Evolutionary conservation across 2,888 invertebrate species (phyloP).

Genomic region (Drosophila engyochracea): DNA sequence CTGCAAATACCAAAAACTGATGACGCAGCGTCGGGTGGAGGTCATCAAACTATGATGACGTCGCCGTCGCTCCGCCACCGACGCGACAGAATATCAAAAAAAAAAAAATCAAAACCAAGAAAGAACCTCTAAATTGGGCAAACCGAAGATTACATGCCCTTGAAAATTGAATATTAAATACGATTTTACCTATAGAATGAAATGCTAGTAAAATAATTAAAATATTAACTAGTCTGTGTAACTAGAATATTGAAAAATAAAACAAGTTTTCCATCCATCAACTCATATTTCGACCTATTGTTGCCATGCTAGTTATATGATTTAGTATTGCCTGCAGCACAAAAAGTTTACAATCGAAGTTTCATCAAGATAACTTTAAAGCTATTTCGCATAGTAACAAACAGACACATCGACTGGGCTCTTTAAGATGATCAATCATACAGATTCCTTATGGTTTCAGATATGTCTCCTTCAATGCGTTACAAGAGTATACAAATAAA

Average conservation of each 20-base stretch:
- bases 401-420: background rate
- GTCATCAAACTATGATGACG: slow-evolving; percentile 82
- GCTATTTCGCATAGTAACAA: background rate
- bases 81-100: slow-evolving; percentile 34
- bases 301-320: background rate
- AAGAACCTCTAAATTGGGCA: background rate
- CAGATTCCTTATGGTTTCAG: background rate
- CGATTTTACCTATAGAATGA: background rate
- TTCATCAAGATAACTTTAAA: background rate
- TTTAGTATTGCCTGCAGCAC: background rate
- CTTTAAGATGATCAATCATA: background rate
- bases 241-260: background rate
- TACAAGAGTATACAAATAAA: slow-evolving; percentile 1
- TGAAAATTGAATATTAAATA: background rate
- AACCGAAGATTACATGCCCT: background rate
- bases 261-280: background rate
- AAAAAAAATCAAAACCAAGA: background rate
- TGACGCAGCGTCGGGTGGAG: slow-evolving; percentile 70
- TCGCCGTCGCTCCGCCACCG: slow-evolving; percentile 23
- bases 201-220: background rate
- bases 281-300: background rate
- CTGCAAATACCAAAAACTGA: slow-evolving; percentile 61
- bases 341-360: background rate
- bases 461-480: background rate
- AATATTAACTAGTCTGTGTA: background rate